Evolutionary conservation across 2,113 vertebrate species (phyloP).

Genomic region (Pyxicephalus adspersus): DNA sequence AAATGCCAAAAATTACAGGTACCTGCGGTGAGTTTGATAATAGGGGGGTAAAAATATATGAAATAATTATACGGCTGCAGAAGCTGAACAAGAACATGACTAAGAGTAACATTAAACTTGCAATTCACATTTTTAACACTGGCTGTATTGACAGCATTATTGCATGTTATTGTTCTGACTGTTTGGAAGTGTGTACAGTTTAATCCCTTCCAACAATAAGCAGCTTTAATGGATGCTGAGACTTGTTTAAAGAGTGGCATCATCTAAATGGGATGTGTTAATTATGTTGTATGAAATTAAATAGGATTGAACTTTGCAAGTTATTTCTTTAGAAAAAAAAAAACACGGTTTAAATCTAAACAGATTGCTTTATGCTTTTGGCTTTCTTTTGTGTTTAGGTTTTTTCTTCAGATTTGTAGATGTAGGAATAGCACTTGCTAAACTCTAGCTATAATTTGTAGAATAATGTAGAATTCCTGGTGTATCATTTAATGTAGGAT

Average conservation of each 20-base stretch:
- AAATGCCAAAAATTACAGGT: conserved; percentile 70
- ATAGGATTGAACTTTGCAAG: background rate
- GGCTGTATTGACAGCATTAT: conserved; percentile 44
- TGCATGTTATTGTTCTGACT: conserved; percentile 40
- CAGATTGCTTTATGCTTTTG: too few relatives aligned
- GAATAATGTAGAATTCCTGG: too few relatives aligned
- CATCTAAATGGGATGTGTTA: conserved; percentile 5
- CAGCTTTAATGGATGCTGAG: conserved; percentile 15
- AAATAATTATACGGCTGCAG: conserved; percentile 77
- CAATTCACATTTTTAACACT: conserved; percentile 58
- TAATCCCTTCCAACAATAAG: conserved; percentile 9
- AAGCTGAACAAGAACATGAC: conserved; percentile 68
- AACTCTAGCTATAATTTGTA: too few relatives aligned
- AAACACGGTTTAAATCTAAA: too few relatives aligned
- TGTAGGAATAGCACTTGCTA: too few relatives aligned
- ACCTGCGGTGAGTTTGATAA: conserved; percentile 74
- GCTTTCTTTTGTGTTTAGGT: too few relatives aligned
- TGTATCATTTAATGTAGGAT: too few relatives aligned
- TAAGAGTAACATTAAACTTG: conserved; percentile 67
- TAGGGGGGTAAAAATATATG: conserved; percentile 76
- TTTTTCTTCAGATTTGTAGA: too few relatives aligned
- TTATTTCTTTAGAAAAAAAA: background rate
- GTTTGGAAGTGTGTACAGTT: conserved; percentile 34
- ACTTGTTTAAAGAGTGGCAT: conserved; percentile 22
- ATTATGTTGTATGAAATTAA: background rate